Percentiles rank a stretch among this genome's conserved stretches.
Conservation (phyloP, 2,797 vertebrate species). For the Pangasius krempfi region DNA sequence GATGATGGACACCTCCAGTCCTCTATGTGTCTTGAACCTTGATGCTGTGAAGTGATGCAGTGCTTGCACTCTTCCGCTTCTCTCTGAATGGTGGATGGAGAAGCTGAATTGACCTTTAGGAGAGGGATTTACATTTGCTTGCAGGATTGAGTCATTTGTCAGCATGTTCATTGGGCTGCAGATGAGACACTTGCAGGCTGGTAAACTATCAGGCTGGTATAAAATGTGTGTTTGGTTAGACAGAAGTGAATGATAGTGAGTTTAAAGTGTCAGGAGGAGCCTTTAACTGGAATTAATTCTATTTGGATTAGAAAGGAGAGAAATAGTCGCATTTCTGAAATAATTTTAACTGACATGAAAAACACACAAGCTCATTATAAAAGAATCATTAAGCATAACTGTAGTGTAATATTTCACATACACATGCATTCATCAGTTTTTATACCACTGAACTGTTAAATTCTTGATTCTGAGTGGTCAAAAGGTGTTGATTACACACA, state of each 20-base stretch:
- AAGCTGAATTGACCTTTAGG: slow-evolving; percentile 45
- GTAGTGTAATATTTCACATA: background rate
- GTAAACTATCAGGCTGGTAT: background rate
- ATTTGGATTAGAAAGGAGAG: background rate
- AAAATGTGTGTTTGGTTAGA: background rate
- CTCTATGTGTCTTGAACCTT: background rate
- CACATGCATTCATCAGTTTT: no score
- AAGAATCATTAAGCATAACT: background rate
- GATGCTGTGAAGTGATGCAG: background rate
- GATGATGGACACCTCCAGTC: slow-evolving; percentile 34
- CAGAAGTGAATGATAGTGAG: background rate
- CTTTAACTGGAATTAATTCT: background rate
- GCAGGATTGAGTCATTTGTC: slow-evolving; percentile 41
- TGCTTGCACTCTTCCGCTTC: slow-evolving; percentile 6
- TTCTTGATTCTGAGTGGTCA: background rate
- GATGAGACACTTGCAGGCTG: slow-evolving; percentile 7
- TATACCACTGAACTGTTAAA: background rate
- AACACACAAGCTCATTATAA: background rate
- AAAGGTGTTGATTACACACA: background rate
- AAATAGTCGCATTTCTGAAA: background rate
- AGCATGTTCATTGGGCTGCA: slow-evolving; percentile 5
- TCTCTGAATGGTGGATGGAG: slow-evolving; percentile 29
- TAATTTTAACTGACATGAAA: background rate
- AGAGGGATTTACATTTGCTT: slow-evolving; percentile 42
- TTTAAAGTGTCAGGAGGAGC: background rate